These are phyloP conservation scores for Drosophila busckii DNA, from an alignment of 1,140 invertebrate genomes.

Conservation along the genomic window DNA sequence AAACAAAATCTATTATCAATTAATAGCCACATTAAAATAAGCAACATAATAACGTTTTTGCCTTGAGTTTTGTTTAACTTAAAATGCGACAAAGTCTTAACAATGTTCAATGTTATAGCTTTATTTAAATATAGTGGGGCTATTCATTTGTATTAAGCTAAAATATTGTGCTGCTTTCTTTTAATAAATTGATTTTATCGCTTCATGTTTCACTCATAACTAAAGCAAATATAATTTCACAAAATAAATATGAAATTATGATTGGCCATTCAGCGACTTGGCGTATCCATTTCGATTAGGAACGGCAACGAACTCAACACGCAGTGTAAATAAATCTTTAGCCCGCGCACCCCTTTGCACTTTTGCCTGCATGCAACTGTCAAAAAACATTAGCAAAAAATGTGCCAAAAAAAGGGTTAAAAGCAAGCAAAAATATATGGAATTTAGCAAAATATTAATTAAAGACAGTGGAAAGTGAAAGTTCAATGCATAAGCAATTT, in stretches of 20 bases:
- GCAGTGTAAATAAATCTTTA: no score
- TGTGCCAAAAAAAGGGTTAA: conserved; percentile 27
- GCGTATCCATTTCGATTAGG: conserved; percentile 9
- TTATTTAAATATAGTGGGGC: no score
- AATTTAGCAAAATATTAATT: conserved; percentile 59
- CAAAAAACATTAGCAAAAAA: conserved; percentile 40
- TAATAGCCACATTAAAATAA: no score
- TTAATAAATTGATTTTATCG: no score
- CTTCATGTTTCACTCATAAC: conserved; percentile 37
- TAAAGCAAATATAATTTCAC: conserved; percentile 66
- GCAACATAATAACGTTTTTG: no score
- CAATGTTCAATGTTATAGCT: no score
- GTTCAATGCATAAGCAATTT: conserved; percentile 68
- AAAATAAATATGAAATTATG: conserved; percentile 71
- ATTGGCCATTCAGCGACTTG: conserved; percentile 30
- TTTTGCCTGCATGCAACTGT: conserved; percentile 54
- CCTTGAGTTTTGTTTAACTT: no score
- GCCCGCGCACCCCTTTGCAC: conserved; percentile 16
- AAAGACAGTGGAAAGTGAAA: conserved; percentile 61
- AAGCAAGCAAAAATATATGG: conserved; percentile 33
- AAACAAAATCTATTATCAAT: no score
- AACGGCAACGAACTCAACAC: no score
- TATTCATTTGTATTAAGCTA: no score
- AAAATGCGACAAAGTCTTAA: no score
- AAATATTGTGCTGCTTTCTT: no score